Conservation (phyloP, 2,797 vertebrate genomes). For the Novumbra hubbsi region DNA sequence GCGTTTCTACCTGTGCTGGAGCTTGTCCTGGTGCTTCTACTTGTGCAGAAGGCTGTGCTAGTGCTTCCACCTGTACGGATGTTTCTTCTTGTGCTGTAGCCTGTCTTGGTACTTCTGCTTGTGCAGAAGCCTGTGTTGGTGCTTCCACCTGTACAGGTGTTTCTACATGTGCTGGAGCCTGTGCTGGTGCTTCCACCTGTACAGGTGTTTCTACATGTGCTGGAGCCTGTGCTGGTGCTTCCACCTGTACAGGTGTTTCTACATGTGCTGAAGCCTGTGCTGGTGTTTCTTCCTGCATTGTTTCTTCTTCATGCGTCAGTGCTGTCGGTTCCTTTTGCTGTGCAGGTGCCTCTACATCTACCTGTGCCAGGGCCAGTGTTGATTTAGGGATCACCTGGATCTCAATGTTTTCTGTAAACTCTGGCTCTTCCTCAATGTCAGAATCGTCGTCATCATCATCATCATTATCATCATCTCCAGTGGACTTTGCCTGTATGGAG, state of each 20-base stretch:
- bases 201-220: not conserved
- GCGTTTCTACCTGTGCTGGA: constrained; percentile 2
- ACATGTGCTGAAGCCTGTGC: not conserved
- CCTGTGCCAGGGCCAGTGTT: constrained; percentile 13
- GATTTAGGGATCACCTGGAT: not conserved
- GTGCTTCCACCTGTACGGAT: not conserved
- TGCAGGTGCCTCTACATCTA: constrained; percentile 7
- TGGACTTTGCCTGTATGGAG: constrained; percentile 66
- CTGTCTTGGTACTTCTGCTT: not conserved
- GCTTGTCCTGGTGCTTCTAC: not conserved
- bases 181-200: not conserved
- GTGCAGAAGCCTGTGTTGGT: not conserved
- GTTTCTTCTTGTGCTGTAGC: not conserved
- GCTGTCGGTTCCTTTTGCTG: constrained; percentile 13
- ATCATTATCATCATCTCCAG: constrained; percentile 25
- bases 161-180: constrained; percentile 4
- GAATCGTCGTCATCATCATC: constrained; percentile 29
- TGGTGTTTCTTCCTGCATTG: not conserved
- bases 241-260: not conserved
- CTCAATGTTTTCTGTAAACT: constrained; percentile 23
- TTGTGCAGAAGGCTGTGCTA: not conserved
- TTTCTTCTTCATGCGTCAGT: not conserved
- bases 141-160: constrained; percentile 15
- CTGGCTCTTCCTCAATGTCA: constrained; percentile 4
- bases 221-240: not conserved